Conservation (phyloP, 1,140 invertebrate genomes). For the Scaptomyza pallida region DNA sequence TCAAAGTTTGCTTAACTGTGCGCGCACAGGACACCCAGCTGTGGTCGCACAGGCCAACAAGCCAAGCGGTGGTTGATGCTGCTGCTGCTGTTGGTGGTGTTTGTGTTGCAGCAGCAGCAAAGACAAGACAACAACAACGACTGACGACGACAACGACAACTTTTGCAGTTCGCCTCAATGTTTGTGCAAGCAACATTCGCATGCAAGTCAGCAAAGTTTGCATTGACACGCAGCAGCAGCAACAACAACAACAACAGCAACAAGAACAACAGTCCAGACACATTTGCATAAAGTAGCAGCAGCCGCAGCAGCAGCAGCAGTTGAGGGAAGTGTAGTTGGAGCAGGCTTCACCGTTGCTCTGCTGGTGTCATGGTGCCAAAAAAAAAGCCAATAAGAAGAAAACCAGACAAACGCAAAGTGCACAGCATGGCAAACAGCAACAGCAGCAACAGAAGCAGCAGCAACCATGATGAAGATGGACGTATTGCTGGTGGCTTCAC, state of each 20-base stretch:
- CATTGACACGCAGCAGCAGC: constrained; percentile 79
- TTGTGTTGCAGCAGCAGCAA: constrained; percentile 56
- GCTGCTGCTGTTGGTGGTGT: constrained; percentile 49
- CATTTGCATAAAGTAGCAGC: constrained; percentile 78
- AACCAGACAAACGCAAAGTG: constrained; percentile 72
- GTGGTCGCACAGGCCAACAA: constrained; percentile 75
- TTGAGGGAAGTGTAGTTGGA: constrained; percentile 19
- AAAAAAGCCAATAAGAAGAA: constrained; percentile 35
- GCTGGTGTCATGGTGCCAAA: constrained; percentile 77
- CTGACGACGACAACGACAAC: constrained; percentile 63
- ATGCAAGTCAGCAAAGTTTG: constrained; percentile 83
- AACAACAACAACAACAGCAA: constrained; percentile 43
- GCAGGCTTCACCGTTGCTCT: constrained; percentile 43
- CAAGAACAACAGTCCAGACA: constrained; percentile 29
- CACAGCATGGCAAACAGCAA: constrained; percentile 58
- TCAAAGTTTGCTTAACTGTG: constrained; percentile 76
- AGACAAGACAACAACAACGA: constrained; percentile 56
- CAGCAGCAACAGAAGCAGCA: constrained; percentile 37
- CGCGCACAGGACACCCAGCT: constrained; percentile 78
- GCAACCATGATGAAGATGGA: constrained; percentile 75
- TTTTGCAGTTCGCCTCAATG: constrained; percentile 79
- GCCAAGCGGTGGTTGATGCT: constrained; percentile 68
- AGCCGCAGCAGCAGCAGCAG: neutral
- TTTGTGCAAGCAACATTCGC: constrained; percentile 82
- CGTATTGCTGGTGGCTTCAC: constrained; percentile 79